Evolutionary conservation across 2,888 invertebrate genomes (phyloP), one percentile per base, ranked within the genome.

Genomic region (Ectemnius continuus): DNA sequence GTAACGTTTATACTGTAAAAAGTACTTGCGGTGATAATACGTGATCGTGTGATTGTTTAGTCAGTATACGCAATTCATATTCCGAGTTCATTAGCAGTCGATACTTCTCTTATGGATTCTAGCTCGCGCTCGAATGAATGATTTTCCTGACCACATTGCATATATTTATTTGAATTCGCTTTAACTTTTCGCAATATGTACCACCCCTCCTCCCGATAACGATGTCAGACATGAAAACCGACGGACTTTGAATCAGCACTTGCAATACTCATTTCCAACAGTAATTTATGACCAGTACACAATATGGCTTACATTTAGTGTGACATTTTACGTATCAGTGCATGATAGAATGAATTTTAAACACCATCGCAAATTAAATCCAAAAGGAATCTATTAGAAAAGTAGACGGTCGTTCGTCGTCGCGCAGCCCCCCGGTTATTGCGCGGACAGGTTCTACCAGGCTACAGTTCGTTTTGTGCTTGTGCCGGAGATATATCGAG

Each of bases 31-130:
- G 63, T 79, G 71, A 74, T 77, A 73, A 79, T 73, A 70, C 77
- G 77, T 79, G 70, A 81, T 79, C 20, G 57, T 73, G 57, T 69
- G 70, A 77, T 72, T 66, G 48, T 79, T 74, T 75, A 79, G 70
- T 79, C 70, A 71, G 58, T 76, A 70, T 61, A 56, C 60, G 20
- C 36, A 18, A 63, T 66, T 70, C 67, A 64, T 65, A 62, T 61
- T 75, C 61, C 47, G 61, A 70, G 67, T 75, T 67, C 57, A 68
- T 66, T 14, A 64, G 18, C 28, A 64, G 36, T 18, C 20, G 1
- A 52, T 62, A 57, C 45, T 65, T 68, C n/a, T 14, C 36, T 28
- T 52, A 58, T 46, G 36, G 45, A 56, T 46, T 4, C 52, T 18
- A 52, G 13, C 11, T 60, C 48, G 16, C 36, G 36, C 48, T 64